Percentiles rank a stretch among this genome's conserved stretches.
These are phyloP conservation scores for Adineta ricciae DNA, from an alignment of 2,888 invertebrate genomes.

Conservation along the genomic window DNA sequence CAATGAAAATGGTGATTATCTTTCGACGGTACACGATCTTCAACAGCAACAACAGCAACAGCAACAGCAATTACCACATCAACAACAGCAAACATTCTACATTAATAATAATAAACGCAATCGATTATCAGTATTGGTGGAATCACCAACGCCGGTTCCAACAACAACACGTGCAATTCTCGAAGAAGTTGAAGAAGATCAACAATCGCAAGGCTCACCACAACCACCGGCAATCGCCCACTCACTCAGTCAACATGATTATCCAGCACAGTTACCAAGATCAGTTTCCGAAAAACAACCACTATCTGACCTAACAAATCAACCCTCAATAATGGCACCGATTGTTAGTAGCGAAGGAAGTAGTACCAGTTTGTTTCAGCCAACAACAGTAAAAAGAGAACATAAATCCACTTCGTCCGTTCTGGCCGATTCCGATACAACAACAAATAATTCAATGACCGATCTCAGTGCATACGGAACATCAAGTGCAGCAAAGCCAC, in stretches of 20 bases:
- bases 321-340: not conserved
- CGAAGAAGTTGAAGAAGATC: not conserved
- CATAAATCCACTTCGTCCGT: not conserved
- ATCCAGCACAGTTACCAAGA: not conserved
- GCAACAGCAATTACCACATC: too few relatives aligned
- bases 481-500: not conserved
- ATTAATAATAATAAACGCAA: conserved; percentile 7
- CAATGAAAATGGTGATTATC: conserved; percentile 8
- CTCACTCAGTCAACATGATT: not conserved
- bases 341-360: conserved; percentile 6
- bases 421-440: not conserved
- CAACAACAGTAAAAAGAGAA: not conserved
- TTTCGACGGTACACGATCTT: not conserved
- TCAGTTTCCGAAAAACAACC: not conserved
- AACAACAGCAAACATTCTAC: not conserved
- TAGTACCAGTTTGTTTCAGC: conserved; percentile 17
- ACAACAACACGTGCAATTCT: not conserved
- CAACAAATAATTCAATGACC: not conserved
- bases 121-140: conserved; percentile 4
- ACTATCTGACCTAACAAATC: not conserved
- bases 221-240: not conserved
- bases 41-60: not conserved
- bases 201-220: not conserved
- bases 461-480: not conserved
- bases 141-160: not conserved